These are phyloP conservation scores for Saguinus midas DNA, from an alignment of 2,113 vertebrate genomes.

Conservation along the genomic window DNA sequence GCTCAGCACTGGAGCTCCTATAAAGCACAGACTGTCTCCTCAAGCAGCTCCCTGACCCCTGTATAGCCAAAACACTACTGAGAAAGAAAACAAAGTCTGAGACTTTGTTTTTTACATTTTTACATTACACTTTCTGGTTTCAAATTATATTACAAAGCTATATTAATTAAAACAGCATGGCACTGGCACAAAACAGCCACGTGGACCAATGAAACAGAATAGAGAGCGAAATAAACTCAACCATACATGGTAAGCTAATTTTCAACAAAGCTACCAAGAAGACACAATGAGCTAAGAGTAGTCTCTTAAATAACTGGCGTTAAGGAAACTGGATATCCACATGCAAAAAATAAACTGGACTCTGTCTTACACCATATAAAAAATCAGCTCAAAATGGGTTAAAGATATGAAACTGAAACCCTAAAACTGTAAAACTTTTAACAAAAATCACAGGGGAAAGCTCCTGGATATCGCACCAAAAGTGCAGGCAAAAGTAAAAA, in stretches of 20 bases:
- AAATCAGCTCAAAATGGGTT: neutral
- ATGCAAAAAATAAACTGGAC: neutral
- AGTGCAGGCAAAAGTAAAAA: neutral
- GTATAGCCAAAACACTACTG: neutral
- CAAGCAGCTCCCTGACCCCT: too few relatives aligned
- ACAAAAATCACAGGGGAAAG: neutral
- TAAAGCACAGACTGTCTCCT: too few relatives aligned
- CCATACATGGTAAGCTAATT: neutral
- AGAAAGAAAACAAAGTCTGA: neutral
- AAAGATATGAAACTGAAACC: neutral
- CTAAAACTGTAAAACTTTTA: neutral
- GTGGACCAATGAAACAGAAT: neutral
- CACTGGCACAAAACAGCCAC: neutral
- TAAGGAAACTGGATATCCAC: neutral
- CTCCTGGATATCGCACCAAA: neutral
- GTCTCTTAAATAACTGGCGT: neutral
- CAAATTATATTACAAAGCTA: neutral
- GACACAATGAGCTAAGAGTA: neutral
- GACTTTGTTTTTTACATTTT: neutral
- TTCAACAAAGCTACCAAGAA: neutral
- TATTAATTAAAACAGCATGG: neutral
- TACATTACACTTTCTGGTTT: neutral
- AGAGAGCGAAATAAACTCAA: neutral
- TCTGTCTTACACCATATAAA: neutral
- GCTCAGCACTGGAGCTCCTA: too few relatives aligned